Evolutionary conservation across 2,113 vertebrate genomes (phyloP).

Genomic region (Puntigrus tetrazona): DNA sequence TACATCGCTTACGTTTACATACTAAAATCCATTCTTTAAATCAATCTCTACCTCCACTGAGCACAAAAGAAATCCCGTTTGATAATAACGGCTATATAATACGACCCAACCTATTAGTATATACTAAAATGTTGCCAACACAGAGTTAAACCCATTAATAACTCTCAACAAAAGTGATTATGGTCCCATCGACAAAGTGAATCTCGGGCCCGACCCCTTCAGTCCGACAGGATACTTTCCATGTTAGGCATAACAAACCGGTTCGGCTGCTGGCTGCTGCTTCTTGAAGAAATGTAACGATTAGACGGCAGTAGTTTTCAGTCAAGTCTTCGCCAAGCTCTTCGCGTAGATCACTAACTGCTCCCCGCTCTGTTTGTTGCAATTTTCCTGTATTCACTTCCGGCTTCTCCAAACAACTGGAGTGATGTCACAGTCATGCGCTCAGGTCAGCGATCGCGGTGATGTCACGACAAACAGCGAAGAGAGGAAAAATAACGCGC

Average conservation of each 20-base stretch:
- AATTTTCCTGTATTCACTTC: slow-evolving; percentile 68
- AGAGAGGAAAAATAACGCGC: too few species aligned
- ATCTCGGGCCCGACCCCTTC: background rate
- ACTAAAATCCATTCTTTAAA: background rate
- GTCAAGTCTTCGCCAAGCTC: background rate
- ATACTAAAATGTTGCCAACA: background rate
- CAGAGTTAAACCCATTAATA: background rate
- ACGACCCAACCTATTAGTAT: too few species aligned
- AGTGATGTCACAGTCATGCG: slow-evolving; percentile 70
- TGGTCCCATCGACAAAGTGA: background rate
- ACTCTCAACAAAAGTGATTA: background rate
- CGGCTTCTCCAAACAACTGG: slow-evolving; percentile 69
- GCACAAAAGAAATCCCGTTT: too few species aligned
- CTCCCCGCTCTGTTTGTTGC: slow-evolving; percentile 25
- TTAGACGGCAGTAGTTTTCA: background rate
- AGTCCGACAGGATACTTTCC: slow-evolving; percentile 80
- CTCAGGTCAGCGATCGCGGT: slow-evolving; percentile 50
- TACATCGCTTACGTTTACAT: background rate
- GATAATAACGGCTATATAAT: background rate
- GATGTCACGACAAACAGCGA: slow-evolving; percentile 32
- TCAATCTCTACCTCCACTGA: background rate
- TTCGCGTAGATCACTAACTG: background rate
- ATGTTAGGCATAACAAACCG: slow-evolving; percentile 68
- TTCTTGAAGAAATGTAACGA: background rate
- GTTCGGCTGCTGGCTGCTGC: background rate